Base-by-base conservation (phyloP, 2,888 invertebrate species). In the Diploptera punctata region DNA sequence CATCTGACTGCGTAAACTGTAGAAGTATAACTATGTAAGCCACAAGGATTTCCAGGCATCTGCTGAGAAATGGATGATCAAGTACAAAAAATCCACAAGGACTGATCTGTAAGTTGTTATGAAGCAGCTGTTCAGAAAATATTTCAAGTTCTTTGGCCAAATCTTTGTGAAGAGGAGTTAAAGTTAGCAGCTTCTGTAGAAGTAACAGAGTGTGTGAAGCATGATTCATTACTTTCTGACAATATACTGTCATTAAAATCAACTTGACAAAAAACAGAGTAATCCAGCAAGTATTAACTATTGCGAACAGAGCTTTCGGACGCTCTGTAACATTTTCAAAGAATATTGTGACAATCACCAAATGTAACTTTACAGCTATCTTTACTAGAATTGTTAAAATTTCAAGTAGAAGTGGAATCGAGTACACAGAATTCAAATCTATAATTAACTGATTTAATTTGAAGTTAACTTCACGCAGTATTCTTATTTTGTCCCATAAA, bases 21-120 rank as follows among this genome's bases (percentile, higher is more conserved):
- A 57, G 26, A 5, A 57, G n/a, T n/a, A 57, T 57, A 29, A 57
- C 26, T 3, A 57, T 4, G n/a, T 57, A 57, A 9, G 57, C 26
- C 16, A 29, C 21, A 1, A 57, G 29, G 2, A 24, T 10, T 29
- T 57, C 26, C 7, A 31, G 1, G n/a, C 57, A 57, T 9, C 57
- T 57, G 4, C 16, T 57, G 2, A 57, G 31, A 24, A 57, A 57
- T 16, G 24, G 2, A 29, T 57, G 26, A n/a, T 57, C 26, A n/a
- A 57, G 57, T 3, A 24, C 13, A 57, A 57, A 57, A 29, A 57
- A 57, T 29, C 57, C 57, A 29, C 57, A 57, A 10, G 57, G 26
- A 19, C 57, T 57, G 57, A 57, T 29, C 2, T 1, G 16, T 16
- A 57, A n/a, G 3, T 57, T 16, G 16, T 26, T 21, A n/a, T 57